Conservation (phyloP, 2,888 invertebrate species). For the Oscheius sp. region DNA sequence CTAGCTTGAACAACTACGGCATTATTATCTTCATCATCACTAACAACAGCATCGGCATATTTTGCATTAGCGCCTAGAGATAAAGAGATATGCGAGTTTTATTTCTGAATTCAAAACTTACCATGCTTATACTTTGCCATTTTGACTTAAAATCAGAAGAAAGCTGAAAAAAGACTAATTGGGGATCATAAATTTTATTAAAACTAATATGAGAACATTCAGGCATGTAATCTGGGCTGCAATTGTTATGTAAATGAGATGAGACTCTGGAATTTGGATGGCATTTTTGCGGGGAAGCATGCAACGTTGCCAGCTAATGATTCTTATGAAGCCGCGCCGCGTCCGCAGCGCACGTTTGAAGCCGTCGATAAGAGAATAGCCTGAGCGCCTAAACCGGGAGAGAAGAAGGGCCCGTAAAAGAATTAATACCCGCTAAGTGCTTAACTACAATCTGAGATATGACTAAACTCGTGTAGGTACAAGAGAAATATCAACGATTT, state of each 20-base stretch:
- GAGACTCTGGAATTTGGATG: not conserved
- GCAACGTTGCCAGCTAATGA: slow-evolving; percentile 24
- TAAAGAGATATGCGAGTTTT: not conserved
- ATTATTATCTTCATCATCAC: slow-evolving; percentile 53
- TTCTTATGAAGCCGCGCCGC: slow-evolving; percentile 27
- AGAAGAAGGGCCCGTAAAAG: not conserved
- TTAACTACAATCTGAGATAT: slow-evolving; percentile 1
- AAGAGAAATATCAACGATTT: slow-evolving; percentile 62
- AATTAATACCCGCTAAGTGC: not conserved
- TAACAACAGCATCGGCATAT: slow-evolving; percentile 51
- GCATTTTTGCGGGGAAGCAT: slow-evolving; percentile 15
- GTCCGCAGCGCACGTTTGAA: slow-evolving; percentile 12
- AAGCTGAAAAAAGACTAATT: not conserved
- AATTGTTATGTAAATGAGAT: not conserved
- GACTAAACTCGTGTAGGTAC: slow-evolving; percentile 16
- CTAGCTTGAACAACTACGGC: slow-evolving; percentile 33
- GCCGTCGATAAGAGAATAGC: slow-evolving; percentile 29
- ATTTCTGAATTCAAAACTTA: slow-evolving; percentile 13
- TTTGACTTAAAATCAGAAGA: not conserved
- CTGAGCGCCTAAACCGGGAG: not conserved
- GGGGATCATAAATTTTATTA: not conserved
- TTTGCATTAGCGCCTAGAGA: slow-evolving; percentile 58
- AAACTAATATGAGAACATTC: not conserved
- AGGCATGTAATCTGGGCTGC: too few relatives aligned
- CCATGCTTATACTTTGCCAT: slow-evolving; percentile 59